Base-by-base conservation (phyloP, 2,113 vertebrate genomes). In the Colinus virginianus region DNA sequence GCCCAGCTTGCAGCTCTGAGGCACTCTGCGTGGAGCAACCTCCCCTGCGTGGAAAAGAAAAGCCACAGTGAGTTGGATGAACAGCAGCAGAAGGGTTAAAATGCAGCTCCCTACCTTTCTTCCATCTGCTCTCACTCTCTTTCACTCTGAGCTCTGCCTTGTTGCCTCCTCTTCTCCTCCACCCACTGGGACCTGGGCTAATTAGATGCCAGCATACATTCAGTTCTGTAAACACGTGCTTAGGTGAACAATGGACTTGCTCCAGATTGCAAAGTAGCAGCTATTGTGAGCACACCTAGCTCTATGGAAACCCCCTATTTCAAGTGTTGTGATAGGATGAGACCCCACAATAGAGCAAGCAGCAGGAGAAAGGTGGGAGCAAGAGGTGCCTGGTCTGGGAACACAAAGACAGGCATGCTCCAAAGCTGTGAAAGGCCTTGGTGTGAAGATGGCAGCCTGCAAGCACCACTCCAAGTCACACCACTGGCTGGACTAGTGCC, bases 251-350 rank as follows among this genome's bases (percentile, higher is more conserved):
- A 92, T 45, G 32, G 64, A 78, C 81, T 75, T 78, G 81, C 32
- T 80, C 66, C 84, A 67, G 45, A 78, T 3, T 53, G 74, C n/a
- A 45, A 28, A 84, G 69, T 4, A 78, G 74, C 90, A 87, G 84
- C 81, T 78, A 36, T 32, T 81, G 71, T 38, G 66, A 87, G 75
- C 4, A 2, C 49, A 66, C 74, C 64, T 7, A 0, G 2, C 80
- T 74, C 87, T 71, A 38, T 88, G 90, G 89, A 95, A 94, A 90
- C 80, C 61, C 49, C 7, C 8, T 3, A 36, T 26, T 90, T 67
- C 84, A 62, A 66, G 49, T 36, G 80, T 58, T 88, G 9, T 25
- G 4, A 4, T 2, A 20, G 12, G n/a, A 14, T 9, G 26, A 58
- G 48, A 46, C 26, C 55, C 20, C 55, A 40, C 17, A 84, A 21